phyloP scores from a whole-genome alignment of 2,888 invertebrate species.

The Phaedon cochleariae region DNA sequence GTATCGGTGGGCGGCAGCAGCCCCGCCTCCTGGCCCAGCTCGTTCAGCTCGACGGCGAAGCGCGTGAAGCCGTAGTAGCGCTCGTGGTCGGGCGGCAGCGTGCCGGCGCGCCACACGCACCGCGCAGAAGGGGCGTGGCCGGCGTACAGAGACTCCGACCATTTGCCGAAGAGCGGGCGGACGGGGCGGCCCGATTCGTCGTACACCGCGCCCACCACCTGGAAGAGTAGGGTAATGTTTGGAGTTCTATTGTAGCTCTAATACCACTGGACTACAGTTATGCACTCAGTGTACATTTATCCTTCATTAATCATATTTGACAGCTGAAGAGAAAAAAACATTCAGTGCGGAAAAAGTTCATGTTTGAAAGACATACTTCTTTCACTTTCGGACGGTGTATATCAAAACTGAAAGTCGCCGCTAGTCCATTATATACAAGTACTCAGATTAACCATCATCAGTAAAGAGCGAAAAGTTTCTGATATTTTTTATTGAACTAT shows the following conservation, averaged over 20 bases:
- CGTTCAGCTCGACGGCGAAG: slow-evolving; percentile 86
- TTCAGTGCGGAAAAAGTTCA: too few relatives aligned
- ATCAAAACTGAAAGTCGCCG: too few relatives aligned
- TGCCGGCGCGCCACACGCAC: slow-evolving; percentile 82
- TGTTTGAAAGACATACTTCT: too few relatives aligned
- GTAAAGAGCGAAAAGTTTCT: too few relatives aligned
- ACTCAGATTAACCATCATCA: too few relatives aligned
- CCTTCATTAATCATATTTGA: too few relatives aligned
- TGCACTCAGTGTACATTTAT: too few relatives aligned
- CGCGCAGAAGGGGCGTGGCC: slow-evolving; percentile 76
- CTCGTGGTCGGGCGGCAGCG: slow-evolving; percentile 82
- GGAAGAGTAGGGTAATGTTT: slow-evolving; percentile 7
- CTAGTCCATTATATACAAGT: too few relatives aligned
- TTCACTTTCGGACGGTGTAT: too few relatives aligned
- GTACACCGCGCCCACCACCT: slow-evolving; percentile 68
- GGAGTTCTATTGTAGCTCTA: slow-evolving; percentile 8
- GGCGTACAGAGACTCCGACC: slow-evolving; percentile 83
- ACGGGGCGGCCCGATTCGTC: slow-evolving; percentile 68
- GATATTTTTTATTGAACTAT: too few relatives aligned
- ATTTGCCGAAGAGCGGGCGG: slow-evolving; percentile 76
- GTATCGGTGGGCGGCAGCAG: slow-evolving; percentile 79
- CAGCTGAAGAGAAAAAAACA: too few relatives aligned
- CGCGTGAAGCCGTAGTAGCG: slow-evolving; percentile 85
- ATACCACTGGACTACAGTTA: too few relatives aligned
- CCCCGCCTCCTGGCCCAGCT: slow-evolving; percentile 72